A percentile compares a stretch with the other conserved stretches of the same genome.
Evolutionary conservation across 2,113 vertebrate species (phyloP).

Genomic region (Callithrix jacchus): DNA sequence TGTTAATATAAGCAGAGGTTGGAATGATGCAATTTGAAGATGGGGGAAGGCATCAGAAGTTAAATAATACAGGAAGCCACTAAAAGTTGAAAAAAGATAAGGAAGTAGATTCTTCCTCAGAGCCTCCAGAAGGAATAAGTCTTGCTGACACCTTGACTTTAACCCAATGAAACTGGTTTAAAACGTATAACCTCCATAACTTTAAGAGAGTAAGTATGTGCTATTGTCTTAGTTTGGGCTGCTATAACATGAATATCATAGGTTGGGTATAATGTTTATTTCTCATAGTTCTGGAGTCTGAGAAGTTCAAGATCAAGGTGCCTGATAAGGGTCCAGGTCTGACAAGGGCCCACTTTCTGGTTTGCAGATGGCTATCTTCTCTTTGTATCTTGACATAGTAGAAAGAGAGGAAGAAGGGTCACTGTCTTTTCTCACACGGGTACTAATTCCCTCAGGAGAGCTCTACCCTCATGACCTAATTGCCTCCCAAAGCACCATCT

Average conservation of each 20-base stretch:
- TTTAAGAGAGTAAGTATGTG: neutral
- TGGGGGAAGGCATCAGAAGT: neutral
- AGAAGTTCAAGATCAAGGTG: neutral
- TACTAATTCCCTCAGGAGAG: neutral
- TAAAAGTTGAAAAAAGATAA: neutral
- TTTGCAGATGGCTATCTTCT: neutral
- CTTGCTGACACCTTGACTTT: neutral
- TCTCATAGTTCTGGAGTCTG: neutral
- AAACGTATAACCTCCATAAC: neutral
- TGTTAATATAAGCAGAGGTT: neutral
- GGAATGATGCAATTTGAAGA: neutral
- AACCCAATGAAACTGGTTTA: neutral
- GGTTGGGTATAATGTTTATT: neutral
- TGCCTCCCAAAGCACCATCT: neutral
- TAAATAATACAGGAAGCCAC: neutral
- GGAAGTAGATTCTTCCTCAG: neutral
- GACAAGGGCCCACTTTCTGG: neutral
- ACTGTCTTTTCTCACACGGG: neutral
- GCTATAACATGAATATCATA: neutral
- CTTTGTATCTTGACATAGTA: neutral
- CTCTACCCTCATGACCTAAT: neutral
- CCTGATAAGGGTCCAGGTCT: neutral
- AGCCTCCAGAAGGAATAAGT: neutral
- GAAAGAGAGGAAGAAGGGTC: neutral
- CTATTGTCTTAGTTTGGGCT: neutral